Conservation (phyloP, 2,797 vertebrate genomes). For the Jordanella pulchra region DNA sequence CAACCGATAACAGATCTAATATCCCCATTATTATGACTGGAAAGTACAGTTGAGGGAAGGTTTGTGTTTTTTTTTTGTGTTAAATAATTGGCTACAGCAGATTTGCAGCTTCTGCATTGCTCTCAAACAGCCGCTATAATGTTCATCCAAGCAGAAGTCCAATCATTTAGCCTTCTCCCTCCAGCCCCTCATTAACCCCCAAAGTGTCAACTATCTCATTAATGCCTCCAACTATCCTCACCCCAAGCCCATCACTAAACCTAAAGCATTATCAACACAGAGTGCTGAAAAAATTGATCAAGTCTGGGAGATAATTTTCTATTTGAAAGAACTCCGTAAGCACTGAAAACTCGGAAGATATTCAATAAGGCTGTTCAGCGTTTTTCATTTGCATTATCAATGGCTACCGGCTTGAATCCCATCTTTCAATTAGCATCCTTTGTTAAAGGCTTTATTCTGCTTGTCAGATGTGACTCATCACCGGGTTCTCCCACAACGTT, state of each 20-base stretch:
- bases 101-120: slow-evolving; percentile 51
- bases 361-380: slow-evolving; percentile 63
- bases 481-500: slow-evolving; percentile 75
- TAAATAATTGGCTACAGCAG: slow-evolving; percentile 70
- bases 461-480: slow-evolving; percentile 79
- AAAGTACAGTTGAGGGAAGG: slow-evolving; percentile 65
- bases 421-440: slow-evolving; percentile 82
- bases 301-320: slow-evolving; percentile 48
- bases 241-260: slow-evolving; percentile 62
- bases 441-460: slow-evolving; percentile 79
- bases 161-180: slow-evolving; percentile 79
- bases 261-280: slow-evolving; percentile 66
- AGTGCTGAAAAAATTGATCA: slow-evolving; percentile 42
- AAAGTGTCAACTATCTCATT: slow-evolving; percentile 81
- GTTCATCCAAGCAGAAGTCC: slow-evolving; percentile 79
- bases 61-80: slow-evolving; percentile 60
- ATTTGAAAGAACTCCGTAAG: slow-evolving; percentile 38
- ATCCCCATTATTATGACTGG: slow-evolving; percentile 69
- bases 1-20: slow-evolving; percentile 74
- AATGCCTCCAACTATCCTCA: slow-evolving; percentile 70
- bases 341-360: slow-evolving; percentile 53
- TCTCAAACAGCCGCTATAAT: slow-evolving; percentile 66
- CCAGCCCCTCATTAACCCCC: slow-evolving; percentile 79
- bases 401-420: slow-evolving; percentile 71
- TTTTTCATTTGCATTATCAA: slow-evolving; percentile 78